phyloP scores from a whole-genome alignment of 2,888 invertebrate species.

The Lithophane ornitopus region DNA sequence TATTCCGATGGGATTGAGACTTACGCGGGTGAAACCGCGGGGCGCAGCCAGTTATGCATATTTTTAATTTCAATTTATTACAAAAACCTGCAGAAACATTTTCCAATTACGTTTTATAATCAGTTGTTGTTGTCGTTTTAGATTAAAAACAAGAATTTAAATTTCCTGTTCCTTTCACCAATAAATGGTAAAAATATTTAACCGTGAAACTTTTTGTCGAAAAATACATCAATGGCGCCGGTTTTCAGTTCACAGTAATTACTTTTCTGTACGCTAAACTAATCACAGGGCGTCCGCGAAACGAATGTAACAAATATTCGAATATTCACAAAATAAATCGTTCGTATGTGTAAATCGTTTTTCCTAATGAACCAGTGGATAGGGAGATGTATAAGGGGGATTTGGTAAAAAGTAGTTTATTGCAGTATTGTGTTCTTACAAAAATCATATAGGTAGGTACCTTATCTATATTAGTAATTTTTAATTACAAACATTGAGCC shows the following conservation, averaged over 20 bases:
- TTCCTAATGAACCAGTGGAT: constrained; percentile 17
- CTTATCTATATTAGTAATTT: neutral
- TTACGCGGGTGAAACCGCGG: too few relatives aligned
- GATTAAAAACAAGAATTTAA: neutral
- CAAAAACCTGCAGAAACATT: neutral
- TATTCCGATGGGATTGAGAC: too few relatives aligned
- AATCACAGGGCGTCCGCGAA: constrained; percentile 50
- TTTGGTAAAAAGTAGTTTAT: neutral
- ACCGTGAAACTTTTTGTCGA: constrained; percentile 36
- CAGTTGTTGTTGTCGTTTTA: neutral
- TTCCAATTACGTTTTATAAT: constrained; percentile 2
- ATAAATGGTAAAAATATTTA: constrained; percentile 45
- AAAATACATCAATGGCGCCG: constrained; percentile 45
- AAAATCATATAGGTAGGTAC: neutral
- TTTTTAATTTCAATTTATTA: neutral
- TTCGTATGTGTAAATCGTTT: constrained; percentile 26
- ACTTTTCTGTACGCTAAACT: constrained; percentile 55
- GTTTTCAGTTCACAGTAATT: constrained; percentile 54
- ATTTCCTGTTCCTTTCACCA: constrained; percentile 24
- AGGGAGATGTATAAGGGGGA: constrained; percentile 2
- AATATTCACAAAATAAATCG: constrained; percentile 35
- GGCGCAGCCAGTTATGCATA: too few relatives aligned
- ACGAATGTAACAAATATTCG: constrained; percentile 46
- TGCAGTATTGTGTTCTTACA: neutral
- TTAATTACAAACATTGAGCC: neutral